Evolutionary conservation across 2,797 vertebrate genomes (phyloP).

Genomic region (Intellagama lesueurii): DNA sequence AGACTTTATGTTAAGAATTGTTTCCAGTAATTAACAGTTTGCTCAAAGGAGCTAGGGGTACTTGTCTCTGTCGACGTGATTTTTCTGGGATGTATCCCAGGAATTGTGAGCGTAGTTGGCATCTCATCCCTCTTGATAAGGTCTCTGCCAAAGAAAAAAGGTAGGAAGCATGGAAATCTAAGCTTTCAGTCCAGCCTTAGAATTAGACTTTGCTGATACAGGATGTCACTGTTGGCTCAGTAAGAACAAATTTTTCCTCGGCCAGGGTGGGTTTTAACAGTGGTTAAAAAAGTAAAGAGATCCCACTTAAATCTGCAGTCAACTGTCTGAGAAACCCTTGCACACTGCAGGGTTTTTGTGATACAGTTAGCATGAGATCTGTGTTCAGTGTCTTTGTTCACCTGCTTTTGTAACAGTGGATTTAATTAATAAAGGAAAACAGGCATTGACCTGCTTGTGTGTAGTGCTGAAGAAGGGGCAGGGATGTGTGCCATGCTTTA

Average conservation of each 20-base stretch:
- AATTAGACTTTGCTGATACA: neutral
- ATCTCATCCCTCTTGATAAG: neutral
- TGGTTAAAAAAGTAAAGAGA: constrained; percentile 1
- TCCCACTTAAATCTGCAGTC: neutral
- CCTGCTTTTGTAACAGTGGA: neutral
- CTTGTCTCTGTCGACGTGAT: neutral
- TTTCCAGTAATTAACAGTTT: neutral
- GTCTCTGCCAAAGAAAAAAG: neutral
- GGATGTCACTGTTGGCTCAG: neutral
- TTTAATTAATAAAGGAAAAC: neutral
- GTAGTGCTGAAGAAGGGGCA: too few relatives aligned
- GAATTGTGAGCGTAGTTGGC: neutral
- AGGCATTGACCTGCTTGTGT: too few relatives aligned
- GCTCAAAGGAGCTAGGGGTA: too few relatives aligned
- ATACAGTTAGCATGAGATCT: too few relatives aligned
- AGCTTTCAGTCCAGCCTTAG: neutral
- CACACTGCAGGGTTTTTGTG: neutral
- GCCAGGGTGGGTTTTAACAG: neutral
- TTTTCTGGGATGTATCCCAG: neutral
- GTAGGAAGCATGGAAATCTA: neutral
- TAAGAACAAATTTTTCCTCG: constrained; percentile 3
- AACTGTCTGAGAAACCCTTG: neutral
- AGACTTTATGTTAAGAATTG: neutral
- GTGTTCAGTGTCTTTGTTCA: neutral
- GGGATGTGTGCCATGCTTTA: too few relatives aligned